Evolutionary conservation across 2,888 invertebrate species (phyloP).

Genomic region (Andrena bucephala): DNA sequence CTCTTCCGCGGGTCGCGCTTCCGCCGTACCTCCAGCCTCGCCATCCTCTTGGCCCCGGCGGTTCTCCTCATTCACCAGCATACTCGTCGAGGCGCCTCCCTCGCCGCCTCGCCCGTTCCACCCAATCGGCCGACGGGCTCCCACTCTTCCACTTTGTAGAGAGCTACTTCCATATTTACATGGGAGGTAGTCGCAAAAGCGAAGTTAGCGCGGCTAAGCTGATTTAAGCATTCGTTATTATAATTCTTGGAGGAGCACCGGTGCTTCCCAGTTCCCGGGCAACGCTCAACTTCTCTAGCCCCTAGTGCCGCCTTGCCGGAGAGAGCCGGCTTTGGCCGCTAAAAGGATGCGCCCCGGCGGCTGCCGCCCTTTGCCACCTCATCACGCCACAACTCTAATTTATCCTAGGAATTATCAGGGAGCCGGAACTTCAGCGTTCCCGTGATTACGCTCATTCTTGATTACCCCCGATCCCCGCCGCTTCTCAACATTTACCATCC

Average conservation of each 20-base stretch:
- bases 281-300: slow-evolving; percentile 71
- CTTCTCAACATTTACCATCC: slow-evolving; percentile 20
- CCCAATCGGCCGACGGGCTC: slow-evolving; percentile 71
- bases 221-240: slow-evolving; percentile 85
- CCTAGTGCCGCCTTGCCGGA: slow-evolving; percentile 26
- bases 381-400: slow-evolving; percentile 55
- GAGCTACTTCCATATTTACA: slow-evolving; percentile 84
- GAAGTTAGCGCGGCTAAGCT: slow-evolving; percentile 83
- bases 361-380: slow-evolving; percentile 43
- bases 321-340: slow-evolving; percentile 11
- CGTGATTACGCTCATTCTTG: slow-evolving; percentile 46
- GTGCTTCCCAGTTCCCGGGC: slow-evolving; percentile 70
- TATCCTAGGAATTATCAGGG: slow-evolving; percentile 55
- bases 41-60: slow-evolving; percentile 43
- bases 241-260: slow-evolving; percentile 81
- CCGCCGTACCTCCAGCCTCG: slow-evolving; percentile 47
- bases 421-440: slow-evolving; percentile 48
- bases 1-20: slow-evolving; percentile 61
- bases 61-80: slow-evolving; percentile 56
- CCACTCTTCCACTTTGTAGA: slow-evolving; percentile 76
- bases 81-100: slow-evolving; percentile 58
- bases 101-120: slow-evolving; percentile 63
- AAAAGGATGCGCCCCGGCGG: slow-evolving; percentile 45
- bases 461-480: neutral
- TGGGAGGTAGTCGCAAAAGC: slow-evolving; percentile 81